Base-by-base conservation (phyloP, 2,797 vertebrate species). In the Channallabes apus region DNA sequence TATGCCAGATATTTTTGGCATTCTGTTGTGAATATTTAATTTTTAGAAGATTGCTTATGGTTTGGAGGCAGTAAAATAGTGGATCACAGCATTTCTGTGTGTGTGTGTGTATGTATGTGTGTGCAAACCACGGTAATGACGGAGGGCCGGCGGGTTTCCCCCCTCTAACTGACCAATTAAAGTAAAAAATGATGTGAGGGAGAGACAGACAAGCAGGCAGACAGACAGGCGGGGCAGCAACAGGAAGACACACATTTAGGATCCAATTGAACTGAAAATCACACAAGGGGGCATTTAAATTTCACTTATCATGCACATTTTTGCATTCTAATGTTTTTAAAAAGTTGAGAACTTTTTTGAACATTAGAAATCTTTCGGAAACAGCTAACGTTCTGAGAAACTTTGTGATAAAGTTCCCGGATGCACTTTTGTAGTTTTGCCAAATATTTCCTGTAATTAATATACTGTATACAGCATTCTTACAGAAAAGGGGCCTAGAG, bases 141-240 rank as follows among this genome's bases (percentile, higher is more conserved):
- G 90, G 91, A 87, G 91, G 93, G 88, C 93, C 93, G 90, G 89
- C 90, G 11, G 92, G 92, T 94, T 93, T 93, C 93, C 78, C 18
- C 86, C 92, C 94, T 96, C 96, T 94, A 93, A 94, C 93, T 91
- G 90, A 92, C 92, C 94, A 92, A 94, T 95, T 96, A 96, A 96
- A 94, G 92, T 94, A 88, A 93, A 82, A 94, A 95, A 94, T 95
- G 3, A 92, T 90, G 90, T 92, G 91, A 83, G 90, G 87, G 88
- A 82, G 67, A 83, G 82, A 84, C 82, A 80, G 78, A 80, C 78
- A 80, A 67, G 78, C 78, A 80, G 78, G 78, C 78, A 80, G 78
- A 80, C 78, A 65, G 78, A 80, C 78, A 80, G 62, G 78, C 78
- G 78, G 64, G 58, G 88, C 89, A 67, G 86, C 82, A 80, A 84